Conservation (phyloP, 2,888 invertebrate genomes). For the Ametastegia equiseti region DNA sequence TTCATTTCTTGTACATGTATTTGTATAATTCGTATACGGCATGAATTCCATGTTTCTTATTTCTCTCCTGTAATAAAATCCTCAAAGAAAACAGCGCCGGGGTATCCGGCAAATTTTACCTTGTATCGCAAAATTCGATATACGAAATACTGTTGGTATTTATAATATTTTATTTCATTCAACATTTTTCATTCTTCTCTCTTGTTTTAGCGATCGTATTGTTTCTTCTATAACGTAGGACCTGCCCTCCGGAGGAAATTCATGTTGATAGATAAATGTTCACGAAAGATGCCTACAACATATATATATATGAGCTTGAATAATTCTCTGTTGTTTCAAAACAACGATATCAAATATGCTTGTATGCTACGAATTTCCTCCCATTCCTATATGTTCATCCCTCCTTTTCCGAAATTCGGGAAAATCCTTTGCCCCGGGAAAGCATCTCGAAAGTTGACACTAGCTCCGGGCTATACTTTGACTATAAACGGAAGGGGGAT, state of each 20-base stretch:
- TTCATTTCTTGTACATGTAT: background rate
- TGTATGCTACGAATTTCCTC: conserved; percentile 12
- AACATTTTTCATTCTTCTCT: background rate
- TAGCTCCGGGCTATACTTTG: conserved; percentile 3
- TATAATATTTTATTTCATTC: background rate
- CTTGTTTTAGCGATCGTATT: background rate
- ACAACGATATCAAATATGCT: background rate
- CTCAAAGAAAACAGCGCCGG: background rate
- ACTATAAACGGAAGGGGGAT: background rate
- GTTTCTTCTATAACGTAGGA: background rate
- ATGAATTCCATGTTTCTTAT: background rate
- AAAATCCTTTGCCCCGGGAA: background rate
- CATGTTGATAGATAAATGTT: background rate
- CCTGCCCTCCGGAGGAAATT: background rate
- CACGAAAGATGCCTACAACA: background rate
- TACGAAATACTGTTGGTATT: background rate
- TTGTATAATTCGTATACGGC: background rate
- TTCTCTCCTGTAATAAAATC: background rate
- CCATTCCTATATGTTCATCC: background rate
- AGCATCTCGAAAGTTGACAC: conserved; percentile 10
- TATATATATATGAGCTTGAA: no score
- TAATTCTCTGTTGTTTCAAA: background rate
- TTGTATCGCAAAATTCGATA: background rate
- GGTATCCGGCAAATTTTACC: background rate
- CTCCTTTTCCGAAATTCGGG: no score